These are phyloP conservation scores for Eumaeus atala DNA, from an alignment of 1,140 invertebrate genomes.

Conservation along the genomic window DNA sequence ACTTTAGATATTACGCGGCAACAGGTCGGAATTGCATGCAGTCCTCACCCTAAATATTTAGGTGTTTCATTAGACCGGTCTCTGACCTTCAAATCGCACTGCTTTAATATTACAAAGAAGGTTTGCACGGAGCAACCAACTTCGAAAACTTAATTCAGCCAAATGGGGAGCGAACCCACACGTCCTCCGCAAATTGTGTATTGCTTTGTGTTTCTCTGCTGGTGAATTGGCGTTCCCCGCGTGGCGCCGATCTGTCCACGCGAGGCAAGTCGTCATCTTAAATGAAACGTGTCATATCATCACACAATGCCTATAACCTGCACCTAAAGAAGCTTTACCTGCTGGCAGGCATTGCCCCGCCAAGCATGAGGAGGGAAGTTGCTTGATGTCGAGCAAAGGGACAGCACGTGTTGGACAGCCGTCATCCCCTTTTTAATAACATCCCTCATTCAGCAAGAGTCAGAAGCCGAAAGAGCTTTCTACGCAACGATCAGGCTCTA, in stretches of 20 bases:
- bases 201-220: conserved; percentile 11
- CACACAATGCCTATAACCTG: neutral
- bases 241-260: conserved; percentile 14
- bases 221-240: conserved; percentile 18
- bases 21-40: neutral
- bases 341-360: neutral
- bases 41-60: neutral
- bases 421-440: neutral
- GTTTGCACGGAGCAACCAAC: neutral
- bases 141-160: neutral
- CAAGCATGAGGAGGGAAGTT: neutral
- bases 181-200: neutral
- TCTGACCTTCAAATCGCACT: neutral
- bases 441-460: neutral
- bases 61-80: neutral
- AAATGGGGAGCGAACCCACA: neutral
- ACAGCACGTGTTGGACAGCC: neutral
- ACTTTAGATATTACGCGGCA: neutral
- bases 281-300: neutral
- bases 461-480: conserved; percentile 1
- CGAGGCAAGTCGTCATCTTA: neutral
- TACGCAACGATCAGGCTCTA: neutral
- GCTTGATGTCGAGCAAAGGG: neutral
- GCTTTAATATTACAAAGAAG: neutral
- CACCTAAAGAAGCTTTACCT: neutral